Conservation (phyloP, 2,797 vertebrate genomes). For the Melanotaenia boesemani region DNA sequence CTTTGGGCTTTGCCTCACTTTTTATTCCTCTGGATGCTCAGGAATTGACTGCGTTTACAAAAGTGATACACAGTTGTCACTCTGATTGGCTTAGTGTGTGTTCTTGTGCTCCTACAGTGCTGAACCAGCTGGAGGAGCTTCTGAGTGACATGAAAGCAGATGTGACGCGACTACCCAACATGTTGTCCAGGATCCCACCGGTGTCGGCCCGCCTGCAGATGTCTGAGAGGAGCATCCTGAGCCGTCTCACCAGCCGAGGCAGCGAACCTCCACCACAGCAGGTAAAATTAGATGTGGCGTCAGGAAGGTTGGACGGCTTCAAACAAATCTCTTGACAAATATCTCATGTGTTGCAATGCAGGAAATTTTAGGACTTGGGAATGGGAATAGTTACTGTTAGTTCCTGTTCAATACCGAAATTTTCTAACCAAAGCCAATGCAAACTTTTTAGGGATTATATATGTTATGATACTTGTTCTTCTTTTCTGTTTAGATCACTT, state of each 20-base stretch:
- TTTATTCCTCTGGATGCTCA: neutral
- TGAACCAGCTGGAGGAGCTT: constrained; percentile 98
- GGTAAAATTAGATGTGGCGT: constrained; percentile 72
- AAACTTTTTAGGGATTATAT: neutral
- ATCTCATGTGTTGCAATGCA: neutral
- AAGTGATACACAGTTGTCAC: neutral
- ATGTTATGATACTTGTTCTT: neutral
- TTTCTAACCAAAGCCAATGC: neutral
- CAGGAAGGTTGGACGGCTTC: neutral
- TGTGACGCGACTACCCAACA: constrained; percentile 95
- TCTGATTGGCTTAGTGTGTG: neutral
- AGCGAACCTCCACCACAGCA: constrained; percentile 90
- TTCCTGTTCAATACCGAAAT: neutral
- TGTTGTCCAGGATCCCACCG: constrained; percentile 95
- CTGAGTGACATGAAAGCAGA: constrained; percentile 99
- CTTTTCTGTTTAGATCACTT: neutral
- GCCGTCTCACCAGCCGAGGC: constrained; percentile 93
- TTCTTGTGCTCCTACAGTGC: constrained; percentile 80
- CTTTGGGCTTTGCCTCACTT: neutral
- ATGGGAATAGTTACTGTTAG: neutral
- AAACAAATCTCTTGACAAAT: neutral
- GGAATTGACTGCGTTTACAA: neutral
- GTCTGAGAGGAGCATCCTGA: constrained; percentile 97
- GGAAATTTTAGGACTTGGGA: neutral
- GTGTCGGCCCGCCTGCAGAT: constrained; percentile 97